Percentiles rank a stretch among this genome's conserved stretches.
Conservation (phyloP, 2,888 invertebrate species). For the Terebella lapidaria region DNA sequence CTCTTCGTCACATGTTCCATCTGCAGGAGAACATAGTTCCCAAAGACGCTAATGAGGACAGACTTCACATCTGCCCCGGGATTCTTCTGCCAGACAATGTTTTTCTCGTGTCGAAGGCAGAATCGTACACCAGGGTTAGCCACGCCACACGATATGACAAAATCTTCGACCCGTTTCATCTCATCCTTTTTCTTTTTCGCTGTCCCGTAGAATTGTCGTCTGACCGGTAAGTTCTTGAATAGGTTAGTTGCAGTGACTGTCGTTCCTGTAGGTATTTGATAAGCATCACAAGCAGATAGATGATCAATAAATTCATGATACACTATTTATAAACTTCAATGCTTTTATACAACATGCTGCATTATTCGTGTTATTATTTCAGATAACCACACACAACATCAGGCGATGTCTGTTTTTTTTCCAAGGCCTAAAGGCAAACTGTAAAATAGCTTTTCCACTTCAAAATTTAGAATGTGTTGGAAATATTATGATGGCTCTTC, state of each 20-base stretch:
- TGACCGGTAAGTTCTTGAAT: constrained; percentile 60
- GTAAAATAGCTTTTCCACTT: no score
- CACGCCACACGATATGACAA: constrained; percentile 57
- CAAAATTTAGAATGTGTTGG: no score
- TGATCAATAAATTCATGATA: no score
- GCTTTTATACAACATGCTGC: no score
- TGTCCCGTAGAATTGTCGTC: constrained; percentile 57
- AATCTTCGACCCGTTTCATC: constrained; percentile 57
- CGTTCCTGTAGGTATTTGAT: constrained; percentile 58
- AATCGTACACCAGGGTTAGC: constrained; percentile 58
- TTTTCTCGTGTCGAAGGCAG: constrained; percentile 55
- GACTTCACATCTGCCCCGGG: constrained; percentile 33
- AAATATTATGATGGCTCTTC: no score
- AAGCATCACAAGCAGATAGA: no score
- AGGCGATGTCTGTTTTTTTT: no score
- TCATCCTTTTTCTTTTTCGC: constrained; percentile 56
- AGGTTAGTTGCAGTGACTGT: constrained; percentile 56
- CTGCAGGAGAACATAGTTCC: constrained; percentile 19
- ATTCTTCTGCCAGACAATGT: constrained; percentile 56
- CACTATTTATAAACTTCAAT: no score
- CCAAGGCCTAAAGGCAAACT: no score
- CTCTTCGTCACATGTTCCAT: background rate
- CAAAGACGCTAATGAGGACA: constrained; percentile 31
- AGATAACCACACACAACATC: no score
- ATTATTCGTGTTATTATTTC: no score